phyloP scores from a whole-genome alignment of 2,113 vertebrate genomes.

The Lonchura striata region DNA sequence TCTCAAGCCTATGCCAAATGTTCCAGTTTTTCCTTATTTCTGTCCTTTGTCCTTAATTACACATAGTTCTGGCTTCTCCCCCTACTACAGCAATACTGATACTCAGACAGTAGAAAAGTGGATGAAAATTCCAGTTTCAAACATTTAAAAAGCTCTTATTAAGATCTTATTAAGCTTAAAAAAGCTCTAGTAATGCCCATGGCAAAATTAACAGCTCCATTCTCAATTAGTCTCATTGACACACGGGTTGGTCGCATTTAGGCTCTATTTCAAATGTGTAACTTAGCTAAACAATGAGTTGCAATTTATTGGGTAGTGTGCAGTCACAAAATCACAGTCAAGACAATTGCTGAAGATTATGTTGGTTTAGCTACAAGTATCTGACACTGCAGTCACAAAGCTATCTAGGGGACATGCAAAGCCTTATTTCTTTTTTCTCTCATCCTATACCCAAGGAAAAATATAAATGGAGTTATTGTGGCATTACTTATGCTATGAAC shows the following conservation, averaged over 20 bases:
- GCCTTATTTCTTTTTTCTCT: not conserved
- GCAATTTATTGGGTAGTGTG: not conserved
- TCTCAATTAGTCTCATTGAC: not conserved
- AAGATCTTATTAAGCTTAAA: not conserved
- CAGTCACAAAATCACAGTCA: not conserved
- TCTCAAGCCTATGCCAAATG: not conserved
- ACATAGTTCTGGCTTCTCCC: not conserved
- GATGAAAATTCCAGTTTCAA: not conserved
- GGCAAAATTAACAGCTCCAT: not conserved
- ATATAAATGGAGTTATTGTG: not conserved
- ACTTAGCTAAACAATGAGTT: not conserved
- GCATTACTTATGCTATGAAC: not conserved
- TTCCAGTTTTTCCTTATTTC: not conserved
- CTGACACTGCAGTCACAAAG: not conserved
- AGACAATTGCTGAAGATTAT: not conserved
- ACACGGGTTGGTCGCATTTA: not conserved
- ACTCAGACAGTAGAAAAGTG: not conserved
- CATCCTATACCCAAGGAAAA: not conserved
- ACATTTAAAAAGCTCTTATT: not conserved
- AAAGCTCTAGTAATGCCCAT: not conserved
- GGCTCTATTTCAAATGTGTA: not conserved
- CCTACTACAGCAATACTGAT: not conserved
- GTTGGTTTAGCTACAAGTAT: not conserved
- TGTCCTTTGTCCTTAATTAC: not conserved
- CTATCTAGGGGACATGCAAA: not conserved